Base-by-base conservation (phyloP, 2,888 invertebrate species). In the Antheraea assamensis region DNA sequence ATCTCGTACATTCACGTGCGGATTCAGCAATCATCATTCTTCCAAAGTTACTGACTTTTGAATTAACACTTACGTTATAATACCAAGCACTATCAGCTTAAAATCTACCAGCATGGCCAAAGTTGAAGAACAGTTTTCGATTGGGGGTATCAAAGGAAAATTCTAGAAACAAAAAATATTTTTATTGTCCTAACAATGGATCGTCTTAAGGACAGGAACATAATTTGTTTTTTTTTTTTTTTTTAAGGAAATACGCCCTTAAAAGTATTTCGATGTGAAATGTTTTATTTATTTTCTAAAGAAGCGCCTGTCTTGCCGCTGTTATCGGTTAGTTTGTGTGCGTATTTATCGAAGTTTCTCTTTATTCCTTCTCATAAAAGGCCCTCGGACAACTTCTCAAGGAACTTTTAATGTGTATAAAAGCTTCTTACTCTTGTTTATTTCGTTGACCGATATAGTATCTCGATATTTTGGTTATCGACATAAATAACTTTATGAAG, bases 391-490 rank as follows among this genome's bases (percentile, higher is more conserved):
- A 79, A 79, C 75, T 78, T 76, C 73, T 30, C 71, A 74, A 73
- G 73, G 72, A 78, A 80, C 77, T 78, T 80, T 78, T 77, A 78
- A 80, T 77, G 76, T 76, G 75, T 78, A 75, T 73, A 76, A 76
- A 76, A 78, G 88, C 86, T 80, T 82, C 80, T 77, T 80, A 80
- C 76, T 75, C 76, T 81, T 82, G 78, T 82, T 80, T 76, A 78
- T 78, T 82, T 78, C 80, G 79, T 64, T 64, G 61, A 30, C 61
- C 61, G 61, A 64, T 64, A 64, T 64, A 24, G n/a, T 24, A 13
- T 58, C 58, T 58, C 24, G 7, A 58, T 58, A 58, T 24, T 58
- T 58, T n/a, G 4, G 17, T 30, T 64, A 30, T 30, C 17, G 30
- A 64, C 27, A 64, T 5, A 64, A 30, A 64, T 17, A 17, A 13